Base-by-base conservation (phyloP, 1,140 invertebrate species). In the Bombus waltoni region DNA sequence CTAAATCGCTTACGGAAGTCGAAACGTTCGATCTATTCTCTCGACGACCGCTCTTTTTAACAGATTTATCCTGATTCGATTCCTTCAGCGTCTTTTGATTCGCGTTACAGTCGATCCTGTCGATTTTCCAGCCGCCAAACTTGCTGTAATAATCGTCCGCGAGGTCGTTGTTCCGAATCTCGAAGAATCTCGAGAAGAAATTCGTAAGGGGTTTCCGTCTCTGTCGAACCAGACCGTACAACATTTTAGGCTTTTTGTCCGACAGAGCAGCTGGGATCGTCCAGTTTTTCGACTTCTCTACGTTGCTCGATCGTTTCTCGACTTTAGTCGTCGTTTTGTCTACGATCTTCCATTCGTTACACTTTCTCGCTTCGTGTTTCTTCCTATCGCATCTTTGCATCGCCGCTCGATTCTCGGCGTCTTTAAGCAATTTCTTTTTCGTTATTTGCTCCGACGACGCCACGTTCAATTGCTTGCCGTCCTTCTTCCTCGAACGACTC, bases 261-360 rank as follows among this genome's bases (percentile, higher is more conserved):
- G 44, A 78, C 28, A 88, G 8, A 1, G 25, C 35, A 0, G 47
- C 72, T 1, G 87, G 78, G 25, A 87, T 81, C 35, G 70, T n/a
- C 84, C 89, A 85, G 18, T 88, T 87, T 5, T 35, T 84, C 57
- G 42, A 47, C 47, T 85, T 88, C 3, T 68, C 65, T 2, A 3
- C 0, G 4, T 32, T 53, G 1, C 8, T 25, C 9, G 44, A 28
- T 11, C 15, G 32, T 10, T 9, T 25, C 1, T 38, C 66, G 18
- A 40, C 1, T 11, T 22, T 72, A 0, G 4, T 10, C 3, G 0
- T 28, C 59, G 25, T n/a, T 32, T 42, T 25, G 2, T 77, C 57
- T n/a, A 44, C 3, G 8, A 32, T 68, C 47, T 47, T 89, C n/a
- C 11, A 2, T 3, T 71, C 75, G n/a, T 32, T 79, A 0, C 11